These are phyloP conservation scores for Pygoscelis antarcticus DNA, from an alignment of 2,113 vertebrate species.

Conservation along the genomic window DNA sequence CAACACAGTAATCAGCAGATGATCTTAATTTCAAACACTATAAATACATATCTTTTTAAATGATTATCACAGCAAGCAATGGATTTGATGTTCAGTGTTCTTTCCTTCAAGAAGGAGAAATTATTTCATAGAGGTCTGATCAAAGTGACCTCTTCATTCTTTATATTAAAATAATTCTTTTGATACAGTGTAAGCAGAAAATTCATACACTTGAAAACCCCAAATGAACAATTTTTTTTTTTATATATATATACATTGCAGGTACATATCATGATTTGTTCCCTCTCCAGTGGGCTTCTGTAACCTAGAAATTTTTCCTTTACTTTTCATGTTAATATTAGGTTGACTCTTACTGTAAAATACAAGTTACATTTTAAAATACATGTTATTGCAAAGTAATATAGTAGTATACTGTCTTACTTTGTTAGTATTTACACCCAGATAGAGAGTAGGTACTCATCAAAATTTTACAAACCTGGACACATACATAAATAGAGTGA, in stretches of 20 bases:
- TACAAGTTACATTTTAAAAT: background rate
- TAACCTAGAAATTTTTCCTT: background rate
- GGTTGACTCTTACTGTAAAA: background rate
- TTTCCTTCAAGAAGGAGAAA: background rate
- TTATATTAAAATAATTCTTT: background rate
- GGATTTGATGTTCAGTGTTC: background rate
- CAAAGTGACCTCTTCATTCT: background rate
- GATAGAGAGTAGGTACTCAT: background rate
- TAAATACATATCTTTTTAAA: background rate
- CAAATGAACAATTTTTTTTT: background rate
- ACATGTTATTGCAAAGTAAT: background rate
- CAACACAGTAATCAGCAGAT: background rate
- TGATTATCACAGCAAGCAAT: background rate
- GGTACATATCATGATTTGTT: background rate
- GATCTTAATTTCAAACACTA: background rate
- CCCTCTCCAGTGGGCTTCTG: background rate
- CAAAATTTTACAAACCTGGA: background rate
- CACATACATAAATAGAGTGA: background rate
- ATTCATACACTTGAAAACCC: background rate
- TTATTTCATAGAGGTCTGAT: background rate
- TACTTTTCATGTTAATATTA: background rate
- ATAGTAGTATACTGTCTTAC: background rate
- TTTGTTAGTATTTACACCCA: background rate
- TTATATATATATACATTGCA: background rate
- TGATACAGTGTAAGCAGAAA: background rate